Evolutionary conservation across 2,888 invertebrate species (phyloP).

Genomic region (Chaitophorus viminalis): DNA sequence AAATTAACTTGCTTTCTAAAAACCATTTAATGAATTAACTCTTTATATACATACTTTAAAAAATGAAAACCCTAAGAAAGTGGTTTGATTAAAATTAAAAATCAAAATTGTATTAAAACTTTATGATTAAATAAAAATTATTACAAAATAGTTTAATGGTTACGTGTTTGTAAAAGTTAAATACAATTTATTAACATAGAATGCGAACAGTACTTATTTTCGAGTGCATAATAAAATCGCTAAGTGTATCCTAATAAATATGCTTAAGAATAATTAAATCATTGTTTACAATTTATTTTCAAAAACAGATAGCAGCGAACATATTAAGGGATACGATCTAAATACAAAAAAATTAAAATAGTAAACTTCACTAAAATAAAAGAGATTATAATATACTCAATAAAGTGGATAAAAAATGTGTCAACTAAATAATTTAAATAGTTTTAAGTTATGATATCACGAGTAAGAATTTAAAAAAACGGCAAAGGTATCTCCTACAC

Average conservation of each 20-base stretch:
- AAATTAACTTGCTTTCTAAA: background rate
- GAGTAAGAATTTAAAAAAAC: too few relatives aligned
- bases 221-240: background rate
- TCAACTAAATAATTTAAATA: background rate
- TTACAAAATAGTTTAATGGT: background rate
- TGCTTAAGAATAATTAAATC: background rate
- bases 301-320: background rate
- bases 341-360: too few relatives aligned
- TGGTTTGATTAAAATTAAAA: background rate
- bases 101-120: background rate
- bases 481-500: too few relatives aligned
- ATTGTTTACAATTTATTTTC: background rate
- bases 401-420: too few relatives aligned
- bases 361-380: too few relatives aligned
- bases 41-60: background rate
- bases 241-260: background rate
- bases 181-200: background rate
- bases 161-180: background rate
- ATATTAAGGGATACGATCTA: background rate
- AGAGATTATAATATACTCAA: too few relatives aligned
- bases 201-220: background rate
- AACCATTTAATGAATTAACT: background rate
- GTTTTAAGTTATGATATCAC: background rate
- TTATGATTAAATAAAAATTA: constrained; percentile 5
- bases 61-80: background rate